phyloP scores from a whole-genome alignment of 2,888 invertebrate genomes.

The Dinocampus coccinellae region DNA sequence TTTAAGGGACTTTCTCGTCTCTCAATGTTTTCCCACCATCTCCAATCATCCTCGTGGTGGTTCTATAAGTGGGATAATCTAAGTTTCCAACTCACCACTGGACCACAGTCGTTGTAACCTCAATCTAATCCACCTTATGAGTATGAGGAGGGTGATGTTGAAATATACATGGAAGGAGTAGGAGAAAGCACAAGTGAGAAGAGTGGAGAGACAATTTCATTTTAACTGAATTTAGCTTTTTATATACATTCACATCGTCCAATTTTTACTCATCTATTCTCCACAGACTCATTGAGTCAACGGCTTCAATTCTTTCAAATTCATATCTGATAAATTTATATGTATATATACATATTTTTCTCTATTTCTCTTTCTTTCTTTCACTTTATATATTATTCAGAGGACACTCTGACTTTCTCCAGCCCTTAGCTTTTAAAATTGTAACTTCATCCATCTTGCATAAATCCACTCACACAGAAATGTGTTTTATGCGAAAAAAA shows the following conservation, averaged over 20 bases:
- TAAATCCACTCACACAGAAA: slow-evolving; percentile 31
- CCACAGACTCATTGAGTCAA: slow-evolving; percentile 18
- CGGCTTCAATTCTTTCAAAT: slow-evolving; percentile 5
- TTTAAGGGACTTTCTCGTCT: slow-evolving; percentile 14
- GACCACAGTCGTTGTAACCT: slow-evolving; percentile 49
- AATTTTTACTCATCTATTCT: slow-evolving; percentile 15
- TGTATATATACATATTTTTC: slow-evolving; percentile 11
- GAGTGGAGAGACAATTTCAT: slow-evolving; percentile 17
- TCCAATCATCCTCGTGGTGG: slow-evolving; percentile 51
- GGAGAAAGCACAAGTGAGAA: not conserved
- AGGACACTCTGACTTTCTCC: slow-evolving; percentile 38
- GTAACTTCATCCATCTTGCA: slow-evolving; percentile 46
- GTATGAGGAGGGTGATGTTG: not conserved
- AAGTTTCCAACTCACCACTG: slow-evolving; percentile 56
- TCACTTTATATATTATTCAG: slow-evolving; percentile 46
- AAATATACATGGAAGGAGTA: not conserved
- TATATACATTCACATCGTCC: slow-evolving; percentile 20
- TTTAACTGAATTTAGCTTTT: slow-evolving; percentile 38
- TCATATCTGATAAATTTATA: slow-evolving; percentile 3
- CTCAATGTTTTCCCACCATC: slow-evolving; percentile 16
- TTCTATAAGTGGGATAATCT: no score
- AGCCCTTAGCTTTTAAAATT: slow-evolving; percentile 24
- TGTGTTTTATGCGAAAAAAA: not conserved
- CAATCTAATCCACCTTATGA: slow-evolving; percentile 49
- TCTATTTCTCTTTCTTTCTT: slow-evolving; percentile 32